Evolutionary conservation across 2,888 invertebrate genomes (phyloP), one percentile per base, ranked within the genome.

Genomic region (Schizotus pectinicornis): DNA sequence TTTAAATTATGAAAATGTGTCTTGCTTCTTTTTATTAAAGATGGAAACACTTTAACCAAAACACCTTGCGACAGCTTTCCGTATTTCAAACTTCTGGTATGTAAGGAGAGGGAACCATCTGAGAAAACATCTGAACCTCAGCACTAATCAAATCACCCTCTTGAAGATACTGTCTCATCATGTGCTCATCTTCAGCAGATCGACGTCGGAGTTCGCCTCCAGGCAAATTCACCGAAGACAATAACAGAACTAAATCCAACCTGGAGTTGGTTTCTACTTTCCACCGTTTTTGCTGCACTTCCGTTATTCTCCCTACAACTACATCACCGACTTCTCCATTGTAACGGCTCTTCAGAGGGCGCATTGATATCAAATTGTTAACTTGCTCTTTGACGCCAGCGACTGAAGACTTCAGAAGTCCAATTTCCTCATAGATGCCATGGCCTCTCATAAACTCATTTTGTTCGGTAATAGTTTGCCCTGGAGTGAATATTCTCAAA

Each of bases 61-160:
- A 91, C 86, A 0, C 98, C 98, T 81, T 97, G 96, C 0, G 89
- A 88, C 1, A 96, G 79, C 88, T 98, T 99, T 56, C 98, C 98
- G 83, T 98, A 99, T 76, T 95, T 96, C 56, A 97, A 85, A 80
- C 95, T 97, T 75, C 99, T 87, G 0, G 98, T 98, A 75, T 99
- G 98, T 8, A 99, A 80, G 0, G 95, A 94, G 11, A 99, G 80
- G 0, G 94, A 88, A 1, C 98, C 97, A 81, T 99, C 98, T 48
- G 89, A 86, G 76, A 89, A 94, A 3, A 96, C 87, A 76, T 94
- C 76, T 98, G 97, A 0, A 99, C 98, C 83, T 99, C 98, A 3
- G 98, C 98, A 81, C 96, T 96, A 59, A 99, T 94, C 0, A 99
- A 83, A 81, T 99, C 99, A 11, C 96, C 96, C 80, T 97, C 96